Evolutionary conservation across 1,140 invertebrate species (phyloP).

Genomic region (Drosophila nannoptera): DNA sequence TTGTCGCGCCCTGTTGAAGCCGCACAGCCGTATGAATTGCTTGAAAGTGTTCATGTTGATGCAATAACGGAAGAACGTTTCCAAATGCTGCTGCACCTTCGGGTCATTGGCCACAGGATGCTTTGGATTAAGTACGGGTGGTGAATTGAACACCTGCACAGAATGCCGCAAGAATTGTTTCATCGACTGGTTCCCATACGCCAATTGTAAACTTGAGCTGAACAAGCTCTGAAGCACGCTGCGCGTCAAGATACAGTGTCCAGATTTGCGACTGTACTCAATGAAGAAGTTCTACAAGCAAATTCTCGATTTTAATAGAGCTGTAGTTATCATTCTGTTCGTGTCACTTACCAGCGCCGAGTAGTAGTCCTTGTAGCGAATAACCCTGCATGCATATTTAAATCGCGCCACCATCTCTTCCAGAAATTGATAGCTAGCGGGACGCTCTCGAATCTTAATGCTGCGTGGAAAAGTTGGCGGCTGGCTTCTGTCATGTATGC

Average conservation of each 20-base stretch:
- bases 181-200: constrained; percentile 82
- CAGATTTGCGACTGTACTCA: constrained; percentile 91
- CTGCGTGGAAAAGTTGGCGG: constrained; percentile 99
- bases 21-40: constrained; percentile 92
- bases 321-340: not conserved
- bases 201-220: constrained; percentile 80
- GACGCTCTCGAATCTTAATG: constrained; percentile 92
- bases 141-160: constrained; percentile 91
- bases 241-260: constrained; percentile 95
- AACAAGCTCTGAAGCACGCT: constrained; percentile 93
- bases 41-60: constrained; percentile 88
- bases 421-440: constrained; percentile 91
- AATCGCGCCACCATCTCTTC: constrained; percentile 89
- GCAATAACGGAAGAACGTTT: constrained; percentile 92
- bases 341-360: constrained; percentile 85
- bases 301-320: not conserved
- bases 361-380: constrained; percentile 88
- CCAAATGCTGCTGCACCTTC: constrained; percentile 84
- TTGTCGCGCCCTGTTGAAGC: constrained; percentile 96
- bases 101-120: constrained; percentile 83
- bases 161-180: constrained; percentile 92
- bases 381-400: constrained; percentile 90
- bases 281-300: constrained; percentile 92
- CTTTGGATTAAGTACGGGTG: constrained; percentile 88
- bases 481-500: constrained; percentile 95